phyloP scores from a whole-genome alignment of 2,888 invertebrate genomes.

The Teleiodes luculella region DNA sequence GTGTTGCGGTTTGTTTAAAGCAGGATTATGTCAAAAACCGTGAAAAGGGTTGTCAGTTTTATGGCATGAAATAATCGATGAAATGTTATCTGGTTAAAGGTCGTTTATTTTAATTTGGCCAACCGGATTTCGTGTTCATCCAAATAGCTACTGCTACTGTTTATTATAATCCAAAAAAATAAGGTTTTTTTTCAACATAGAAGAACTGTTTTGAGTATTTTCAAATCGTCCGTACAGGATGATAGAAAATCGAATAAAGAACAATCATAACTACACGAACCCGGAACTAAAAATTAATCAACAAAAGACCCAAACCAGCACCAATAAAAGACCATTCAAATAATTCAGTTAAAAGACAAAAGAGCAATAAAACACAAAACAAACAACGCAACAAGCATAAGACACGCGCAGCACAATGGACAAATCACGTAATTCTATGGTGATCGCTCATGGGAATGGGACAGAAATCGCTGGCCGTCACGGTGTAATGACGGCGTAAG shows the following conservation, averaged over 20 bases:
- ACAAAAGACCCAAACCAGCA: constrained; percentile 1
- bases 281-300: not conserved
- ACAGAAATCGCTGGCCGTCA: constrained; percentile 45
- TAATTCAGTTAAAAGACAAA: constrained; percentile 16
- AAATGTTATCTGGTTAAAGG: constrained; percentile 3
- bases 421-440: constrained; percentile 33
- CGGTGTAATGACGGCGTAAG: constrained; percentile 43
- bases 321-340: constrained; percentile 1
- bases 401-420: constrained; percentile 30
- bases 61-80: constrained; percentile 10
- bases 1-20: constrained; percentile 53
- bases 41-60: constrained; percentile 45
- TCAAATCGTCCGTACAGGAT: too few relatives aligned
- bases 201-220: too few relatives aligned
- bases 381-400: constrained; percentile 22
- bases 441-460: constrained; percentile 42
- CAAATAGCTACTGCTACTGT: not conserved
- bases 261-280: not conserved
- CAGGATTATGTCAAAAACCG: constrained; percentile 35
- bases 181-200: too few relatives aligned
- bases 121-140: not conserved
- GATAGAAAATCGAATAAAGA: not conserved
- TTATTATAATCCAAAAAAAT: not conserved
- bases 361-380: constrained; percentile 11
- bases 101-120: not conserved